Base-by-base conservation (phyloP, 2,113 vertebrate genomes). In the Coracopsis vasa region DNA sequence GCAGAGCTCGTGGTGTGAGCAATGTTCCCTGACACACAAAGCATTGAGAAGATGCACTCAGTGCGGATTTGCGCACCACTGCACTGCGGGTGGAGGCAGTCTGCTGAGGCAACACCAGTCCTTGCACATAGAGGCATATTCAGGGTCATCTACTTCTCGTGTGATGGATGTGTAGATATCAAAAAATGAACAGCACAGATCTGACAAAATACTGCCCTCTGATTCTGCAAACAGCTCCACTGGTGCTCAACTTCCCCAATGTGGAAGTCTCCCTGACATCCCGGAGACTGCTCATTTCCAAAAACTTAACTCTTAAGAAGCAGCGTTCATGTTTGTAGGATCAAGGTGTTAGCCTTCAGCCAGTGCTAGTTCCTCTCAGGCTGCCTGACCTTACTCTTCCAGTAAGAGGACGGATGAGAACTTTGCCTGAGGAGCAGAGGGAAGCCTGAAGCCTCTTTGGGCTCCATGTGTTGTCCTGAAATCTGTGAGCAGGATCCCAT, bases 121-220 rank as follows among this genome's bases (percentile, higher is more conserved):
- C 82, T 25, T 29, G 28, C 9, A 4, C 27, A 14, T 10, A 29
- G 1, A 23, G 64, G 7, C 37, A 8, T 28, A 5, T 70, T 41
- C 91, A 74, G 88, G 91, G 74, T 17, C n/a, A 24, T 29, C 74
- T 72, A 10, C 74, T 91, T n/a, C 64, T 71, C 2, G 23, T 67
- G 67, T 78, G 92, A 53, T 67, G 60, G 27, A 42, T 3, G 71
- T 86, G 88, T 71, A 45, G 67, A 28, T 47, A 56, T 28, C 67
- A 74, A 64, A 74, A 25, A 72, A 16, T 60, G 81, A 88, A 60
- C 82, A 70, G 96, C 94, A 83, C 92, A 74, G 48, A 69, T 42
- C 60, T 92, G 91, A 31, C 92, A 88, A 58, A 94, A 45, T 28
- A 35, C 91, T 92, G 96, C 94, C 94, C 96, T 84, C 60, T 8